phyloP scores from a whole-genome alignment of 2,797 vertebrate genomes.

The Peromyscus aztecus region DNA sequence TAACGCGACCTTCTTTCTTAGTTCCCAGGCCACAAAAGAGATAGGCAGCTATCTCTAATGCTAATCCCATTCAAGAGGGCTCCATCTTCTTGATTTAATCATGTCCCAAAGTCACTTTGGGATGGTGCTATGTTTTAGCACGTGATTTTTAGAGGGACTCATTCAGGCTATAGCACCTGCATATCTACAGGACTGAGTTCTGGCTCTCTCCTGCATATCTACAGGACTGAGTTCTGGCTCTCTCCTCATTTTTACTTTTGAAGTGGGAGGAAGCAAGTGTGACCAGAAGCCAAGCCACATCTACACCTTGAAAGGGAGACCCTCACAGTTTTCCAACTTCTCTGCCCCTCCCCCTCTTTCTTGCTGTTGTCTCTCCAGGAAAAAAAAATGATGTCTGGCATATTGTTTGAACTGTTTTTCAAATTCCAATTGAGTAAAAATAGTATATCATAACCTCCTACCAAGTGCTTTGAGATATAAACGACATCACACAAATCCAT shows the following conservation, averaged over 20 bases:
- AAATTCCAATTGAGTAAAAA: background rate
- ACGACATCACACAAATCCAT: background rate
- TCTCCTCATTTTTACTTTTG: background rate
- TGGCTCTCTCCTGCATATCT: background rate
- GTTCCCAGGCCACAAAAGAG: background rate
- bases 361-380: background rate
- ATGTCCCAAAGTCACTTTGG: background rate
- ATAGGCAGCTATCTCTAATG: background rate
- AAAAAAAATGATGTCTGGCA: background rate
- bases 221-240: background rate
- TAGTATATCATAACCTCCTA: background rate
- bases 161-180: background rate
- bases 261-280: rapidly evolving
- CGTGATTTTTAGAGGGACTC: background rate
- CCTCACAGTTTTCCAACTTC: background rate
- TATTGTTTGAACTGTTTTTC: background rate
- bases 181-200: conserved; percentile 12
- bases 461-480: background rate
- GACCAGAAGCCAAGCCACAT: background rate
- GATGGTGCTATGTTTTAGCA: background rate
- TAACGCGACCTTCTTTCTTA: background rate
- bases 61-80: background rate
- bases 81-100: background rate
- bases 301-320: background rate
- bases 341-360: background rate